These are phyloP conservation scores for Phalacrocorax brasilianus DNA, from an alignment of 2,113 vertebrate species.

Conservation along the genomic window DNA sequence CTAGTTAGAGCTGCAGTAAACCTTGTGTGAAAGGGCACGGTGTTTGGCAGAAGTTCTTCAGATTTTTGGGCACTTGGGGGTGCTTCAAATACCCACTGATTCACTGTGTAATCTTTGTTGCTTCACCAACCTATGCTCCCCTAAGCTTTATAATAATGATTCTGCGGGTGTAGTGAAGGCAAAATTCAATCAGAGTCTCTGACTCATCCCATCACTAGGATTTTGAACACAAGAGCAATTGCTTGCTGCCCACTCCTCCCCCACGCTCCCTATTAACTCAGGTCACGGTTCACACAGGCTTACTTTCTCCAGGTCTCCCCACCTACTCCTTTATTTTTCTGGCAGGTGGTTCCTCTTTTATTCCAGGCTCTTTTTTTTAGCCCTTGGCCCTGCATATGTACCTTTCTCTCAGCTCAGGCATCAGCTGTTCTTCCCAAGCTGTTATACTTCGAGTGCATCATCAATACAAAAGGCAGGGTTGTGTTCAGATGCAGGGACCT, in stretches of 20 bases:
- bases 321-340: conserved; percentile 60
- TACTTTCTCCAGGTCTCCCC: conserved; percentile 51
- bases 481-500: not conserved
- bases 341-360: conserved; percentile 40
- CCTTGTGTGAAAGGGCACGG: not conserved
- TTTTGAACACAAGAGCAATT: conserved; percentile 64
- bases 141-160: conserved; percentile 55
- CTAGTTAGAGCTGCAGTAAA: not conserved
- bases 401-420: not conserved
- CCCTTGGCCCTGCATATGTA: not conserved
- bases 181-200: conserved; percentile 64
- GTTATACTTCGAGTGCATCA: not conserved
- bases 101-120: not conserved
- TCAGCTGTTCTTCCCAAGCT: conserved; percentile 50
- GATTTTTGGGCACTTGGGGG: not conserved
- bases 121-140: not conserved
- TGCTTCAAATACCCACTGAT: not conserved
- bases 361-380: not conserved
- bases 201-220: conserved; percentile 58
- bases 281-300: conserved; percentile 58
- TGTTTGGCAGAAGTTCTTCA: not conserved
- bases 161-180: conserved; percentile 56
- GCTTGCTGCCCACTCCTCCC: conserved; percentile 57
- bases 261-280: conserved; percentile 19
- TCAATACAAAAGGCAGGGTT: not conserved